phyloP scores from a whole-genome alignment of 2,113 vertebrate genomes.

The Sminthopsis crassicaudata region DNA sequence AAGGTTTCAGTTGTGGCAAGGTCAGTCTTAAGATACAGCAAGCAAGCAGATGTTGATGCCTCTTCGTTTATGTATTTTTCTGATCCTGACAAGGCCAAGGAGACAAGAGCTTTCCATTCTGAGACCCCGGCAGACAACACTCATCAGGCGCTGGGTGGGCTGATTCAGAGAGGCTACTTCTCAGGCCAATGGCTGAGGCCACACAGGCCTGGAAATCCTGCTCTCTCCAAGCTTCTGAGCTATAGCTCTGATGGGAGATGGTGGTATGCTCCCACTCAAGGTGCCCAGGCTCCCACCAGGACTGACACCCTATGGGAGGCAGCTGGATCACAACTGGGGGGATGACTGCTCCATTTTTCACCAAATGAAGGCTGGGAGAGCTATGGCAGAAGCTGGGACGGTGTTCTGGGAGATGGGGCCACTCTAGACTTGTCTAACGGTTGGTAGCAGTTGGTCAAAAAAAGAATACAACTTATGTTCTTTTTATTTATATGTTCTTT shows the following conservation, averaged over 20 bases:
- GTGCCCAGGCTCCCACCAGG: not conserved
- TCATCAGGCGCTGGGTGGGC: not conserved
- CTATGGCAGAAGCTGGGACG: not conserved
- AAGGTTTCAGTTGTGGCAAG: no score
- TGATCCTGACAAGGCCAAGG: not conserved
- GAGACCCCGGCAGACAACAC: no score
- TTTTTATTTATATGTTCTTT: no score
- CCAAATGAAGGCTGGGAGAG: not conserved
- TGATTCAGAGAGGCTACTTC: not conserved
- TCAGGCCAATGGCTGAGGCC: not conserved
- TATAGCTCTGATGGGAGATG: no score
- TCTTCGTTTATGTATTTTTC: no score
- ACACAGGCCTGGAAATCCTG: not conserved
- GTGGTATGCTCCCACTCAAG: not conserved
- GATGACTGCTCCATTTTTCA: not conserved
- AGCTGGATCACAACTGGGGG: not conserved
- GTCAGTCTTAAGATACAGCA: no score
- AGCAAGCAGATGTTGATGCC: no score
- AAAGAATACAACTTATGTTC: no score
- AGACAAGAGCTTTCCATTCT: not conserved
- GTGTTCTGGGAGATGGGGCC: no score
- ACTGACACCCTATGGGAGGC: not conserved
- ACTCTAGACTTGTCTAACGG: no score
- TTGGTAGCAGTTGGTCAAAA: no score
- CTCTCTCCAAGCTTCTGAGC: not conserved